phyloP scores from a whole-genome alignment of 2,888 invertebrate species.

The Sarcophaga rosellei region DNA sequence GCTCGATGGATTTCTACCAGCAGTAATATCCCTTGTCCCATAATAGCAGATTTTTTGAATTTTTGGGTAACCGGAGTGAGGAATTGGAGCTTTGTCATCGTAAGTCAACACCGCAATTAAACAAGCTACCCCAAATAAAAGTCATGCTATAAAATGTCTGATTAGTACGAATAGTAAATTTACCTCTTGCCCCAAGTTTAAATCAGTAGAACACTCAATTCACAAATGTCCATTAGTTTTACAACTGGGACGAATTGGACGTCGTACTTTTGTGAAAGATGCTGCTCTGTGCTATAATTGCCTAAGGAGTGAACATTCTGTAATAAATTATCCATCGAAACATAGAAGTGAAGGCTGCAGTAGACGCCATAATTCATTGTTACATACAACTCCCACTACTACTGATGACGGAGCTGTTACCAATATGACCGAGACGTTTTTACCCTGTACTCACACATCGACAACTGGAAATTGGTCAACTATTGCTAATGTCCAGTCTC shows the following conservation, averaged over 20 bases:
- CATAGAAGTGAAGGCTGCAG: slow-evolving; percentile 25
- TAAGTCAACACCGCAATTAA: background rate
- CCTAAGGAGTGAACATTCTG: background rate
- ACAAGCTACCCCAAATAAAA: background rate
- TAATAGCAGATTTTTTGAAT: slow-evolving; percentile 44
- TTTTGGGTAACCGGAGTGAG: slow-evolving; percentile 35
- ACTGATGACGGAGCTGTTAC: background rate
- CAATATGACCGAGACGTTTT: background rate
- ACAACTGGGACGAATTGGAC: slow-evolving; percentile 18
- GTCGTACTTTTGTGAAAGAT: slow-evolving; percentile 27
- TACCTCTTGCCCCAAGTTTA: slow-evolving; percentile 8
- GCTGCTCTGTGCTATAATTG: slow-evolving; percentile 38
- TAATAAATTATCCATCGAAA: too few relatives aligned
- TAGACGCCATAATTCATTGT: slow-evolving; percentile 4
- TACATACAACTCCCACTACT: slow-evolving; percentile 7
- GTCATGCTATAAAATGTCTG: slow-evolving; percentile 15
- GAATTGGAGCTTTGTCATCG: slow-evolving; percentile 40
- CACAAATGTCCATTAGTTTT: slow-evolving; percentile 10
- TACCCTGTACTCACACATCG: too few relatives aligned
- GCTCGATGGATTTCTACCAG: slow-evolving; percentile 50
- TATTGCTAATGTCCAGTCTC: slow-evolving; percentile 16
- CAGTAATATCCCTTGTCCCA: slow-evolving; percentile 22
- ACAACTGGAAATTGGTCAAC: too few relatives aligned
- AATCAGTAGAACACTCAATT: slow-evolving; percentile 35
- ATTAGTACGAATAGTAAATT: slow-evolving; percentile 10